These are phyloP conservation scores for Catocala sponsa DNA, from an alignment of 2,888 invertebrate genomes.

Conservation along the genomic window DNA sequence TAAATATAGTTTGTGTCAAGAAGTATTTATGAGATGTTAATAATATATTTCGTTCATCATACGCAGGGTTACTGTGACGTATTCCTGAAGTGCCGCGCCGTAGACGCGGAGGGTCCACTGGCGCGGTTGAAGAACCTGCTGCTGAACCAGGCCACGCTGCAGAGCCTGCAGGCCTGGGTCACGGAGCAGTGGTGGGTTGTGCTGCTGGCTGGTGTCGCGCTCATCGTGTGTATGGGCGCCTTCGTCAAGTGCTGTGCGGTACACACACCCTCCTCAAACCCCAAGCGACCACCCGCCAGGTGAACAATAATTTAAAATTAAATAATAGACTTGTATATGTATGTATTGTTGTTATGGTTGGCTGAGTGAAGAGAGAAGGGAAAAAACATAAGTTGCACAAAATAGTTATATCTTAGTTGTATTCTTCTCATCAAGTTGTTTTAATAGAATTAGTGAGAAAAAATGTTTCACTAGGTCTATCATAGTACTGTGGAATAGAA, in stretches of 20 bases:
- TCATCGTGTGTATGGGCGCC: constrained; percentile 98
- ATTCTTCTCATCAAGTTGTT: too few species aligned
- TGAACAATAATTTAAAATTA: background rate
- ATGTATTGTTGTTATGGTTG: too few species aligned
- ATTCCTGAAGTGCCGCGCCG: constrained; percentile 98
- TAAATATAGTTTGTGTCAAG: too few species aligned
- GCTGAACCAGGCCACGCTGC: constrained; percentile 96
- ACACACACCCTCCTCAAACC: constrained; percentile 99
- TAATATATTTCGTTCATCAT: background rate
- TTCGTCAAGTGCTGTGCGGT: constrained; percentile 99
- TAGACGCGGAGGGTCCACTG: constrained; percentile 99
- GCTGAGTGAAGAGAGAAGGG: too few species aligned
- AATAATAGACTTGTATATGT: too few species aligned
- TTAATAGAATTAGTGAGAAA: too few species aligned
- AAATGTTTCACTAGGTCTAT: too few species aligned
- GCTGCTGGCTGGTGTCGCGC: constrained; percentile 95
- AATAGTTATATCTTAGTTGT: too few species aligned
- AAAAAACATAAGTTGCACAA: too few species aligned
- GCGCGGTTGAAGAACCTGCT: constrained; percentile 98
- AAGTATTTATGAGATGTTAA: too few species aligned
- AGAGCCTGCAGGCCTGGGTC: constrained; percentile 97
- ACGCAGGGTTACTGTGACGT: constrained; percentile 99
- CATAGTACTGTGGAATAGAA: too few species aligned
- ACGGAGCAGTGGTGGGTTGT: constrained; percentile 99
- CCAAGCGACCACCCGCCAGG: constrained; percentile 98